A percentile compares a stretch with the other conserved stretches of the same genome.
Conservation (phyloP, 1,140 invertebrate species). For the Neuroterus valhalla region DNA sequence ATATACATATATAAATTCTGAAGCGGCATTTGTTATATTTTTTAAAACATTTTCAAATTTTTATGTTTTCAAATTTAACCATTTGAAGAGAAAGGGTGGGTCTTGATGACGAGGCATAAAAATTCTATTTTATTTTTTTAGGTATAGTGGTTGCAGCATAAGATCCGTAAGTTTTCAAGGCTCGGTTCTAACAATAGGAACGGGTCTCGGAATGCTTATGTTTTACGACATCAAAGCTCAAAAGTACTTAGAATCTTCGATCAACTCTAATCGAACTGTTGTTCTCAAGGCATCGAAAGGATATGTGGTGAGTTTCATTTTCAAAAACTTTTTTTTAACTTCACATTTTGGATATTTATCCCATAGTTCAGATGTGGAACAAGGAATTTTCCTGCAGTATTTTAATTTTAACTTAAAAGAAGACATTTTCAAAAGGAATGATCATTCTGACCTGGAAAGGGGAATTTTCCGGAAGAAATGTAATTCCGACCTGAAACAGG, state of each 20-base stretch:
- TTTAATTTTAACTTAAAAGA: too few species aligned
- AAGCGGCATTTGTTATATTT: too few species aligned
- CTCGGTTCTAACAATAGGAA: slow-evolving; percentile 93
- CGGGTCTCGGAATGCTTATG: slow-evolving; percentile 92
- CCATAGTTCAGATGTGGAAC: too few species aligned
- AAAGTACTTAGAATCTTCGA: slow-evolving; percentile 93
- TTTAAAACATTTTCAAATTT: not conserved
- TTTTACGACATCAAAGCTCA: slow-evolving; percentile 95
- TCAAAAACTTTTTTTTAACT: not conserved
- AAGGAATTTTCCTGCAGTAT: too few species aligned
- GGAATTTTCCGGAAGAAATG: too few species aligned
- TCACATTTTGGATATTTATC: too few species aligned
- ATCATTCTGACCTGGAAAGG: too few species aligned
- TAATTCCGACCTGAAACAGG: too few species aligned
- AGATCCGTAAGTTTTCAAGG: slow-evolving; percentile 93
- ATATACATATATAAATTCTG: too few species aligned
- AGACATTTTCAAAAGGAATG: too few species aligned
- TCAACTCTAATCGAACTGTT: slow-evolving; percentile 90
- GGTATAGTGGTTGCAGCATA: slow-evolving; percentile 90
- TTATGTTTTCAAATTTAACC: slow-evolving; percentile 1
- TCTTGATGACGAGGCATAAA: not conserved
- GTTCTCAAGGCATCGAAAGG: slow-evolving; percentile 92
- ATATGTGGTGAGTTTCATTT: slow-evolving; percentile 88
- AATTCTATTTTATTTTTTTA: slow-evolving; percentile 60
- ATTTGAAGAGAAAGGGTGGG: not conserved